Conservation (phyloP, 2,113 vertebrate genomes). For the Mustelus asterias region DNA sequence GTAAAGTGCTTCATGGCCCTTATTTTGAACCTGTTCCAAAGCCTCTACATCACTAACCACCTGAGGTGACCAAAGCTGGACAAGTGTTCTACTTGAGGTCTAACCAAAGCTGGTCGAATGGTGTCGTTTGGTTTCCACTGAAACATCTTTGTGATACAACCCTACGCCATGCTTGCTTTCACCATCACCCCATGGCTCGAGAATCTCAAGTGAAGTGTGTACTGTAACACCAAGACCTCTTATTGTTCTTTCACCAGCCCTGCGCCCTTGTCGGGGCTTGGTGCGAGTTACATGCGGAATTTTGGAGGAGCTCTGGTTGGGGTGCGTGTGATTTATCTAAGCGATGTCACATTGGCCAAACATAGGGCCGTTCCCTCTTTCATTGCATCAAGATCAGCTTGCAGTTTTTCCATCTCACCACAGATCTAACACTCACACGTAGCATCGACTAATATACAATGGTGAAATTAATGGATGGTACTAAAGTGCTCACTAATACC, state of each 20-base stretch:
- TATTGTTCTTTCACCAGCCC: neutral
- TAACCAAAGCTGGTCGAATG: neutral
- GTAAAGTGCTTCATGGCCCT: neutral
- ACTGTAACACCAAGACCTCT: neutral
- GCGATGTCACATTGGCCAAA: neutral
- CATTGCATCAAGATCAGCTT: neutral
- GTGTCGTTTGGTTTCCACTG: neutral
- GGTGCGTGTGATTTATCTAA: neutral
- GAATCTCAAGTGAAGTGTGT: neutral
- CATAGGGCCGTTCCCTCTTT: neutral
- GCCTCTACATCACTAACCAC: neutral
- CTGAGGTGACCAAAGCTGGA: neutral
- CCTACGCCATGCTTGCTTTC: neutral
- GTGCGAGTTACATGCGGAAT: neutral
- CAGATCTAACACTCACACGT: neutral
- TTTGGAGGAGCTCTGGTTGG: neutral
- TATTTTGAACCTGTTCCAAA: neutral
- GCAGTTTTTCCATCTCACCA: neutral
- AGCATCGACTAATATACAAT: neutral
- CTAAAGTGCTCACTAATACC: neutral
- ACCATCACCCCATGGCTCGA: neutral
- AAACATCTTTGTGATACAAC: neutral
- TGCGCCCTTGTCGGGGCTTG: neutral
- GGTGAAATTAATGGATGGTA: neutral
- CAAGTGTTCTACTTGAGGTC: neutral